These are phyloP conservation scores for Phacellophora camtschatica DNA, from an alignment of 30 jellyfish, hydroid and myxozoan genomes.

Conservation along the genomic window DNA sequence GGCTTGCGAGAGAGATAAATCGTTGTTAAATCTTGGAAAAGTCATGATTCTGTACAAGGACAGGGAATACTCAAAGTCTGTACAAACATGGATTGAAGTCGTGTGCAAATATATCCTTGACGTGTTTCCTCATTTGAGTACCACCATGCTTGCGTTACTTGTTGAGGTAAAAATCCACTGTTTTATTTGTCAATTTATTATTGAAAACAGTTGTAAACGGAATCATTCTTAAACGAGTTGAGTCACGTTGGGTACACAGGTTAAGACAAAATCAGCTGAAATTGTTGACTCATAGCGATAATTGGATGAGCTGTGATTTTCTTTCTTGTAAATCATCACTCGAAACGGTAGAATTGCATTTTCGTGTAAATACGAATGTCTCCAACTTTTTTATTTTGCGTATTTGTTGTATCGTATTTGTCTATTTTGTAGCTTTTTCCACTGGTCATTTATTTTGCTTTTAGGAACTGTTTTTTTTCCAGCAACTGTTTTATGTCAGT, in stretches of 20 bases:
- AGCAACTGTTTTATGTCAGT: not conserved
- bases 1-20: conserved; percentile 90
- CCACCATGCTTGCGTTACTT: conserved; percentile 92
- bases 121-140: conserved; percentile 91
- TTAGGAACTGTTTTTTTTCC: not conserved
- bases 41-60: conserved; percentile 84
- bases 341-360: no score
- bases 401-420: not conserved
- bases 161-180: conserved; percentile 69
- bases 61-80: conserved; percentile 89
- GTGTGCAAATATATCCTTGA: conserved; percentile 94
- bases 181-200: not conserved
- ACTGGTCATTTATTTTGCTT: not conserved
- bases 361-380: not conserved
- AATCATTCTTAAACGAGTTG: no score
- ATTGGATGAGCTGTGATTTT: no score
- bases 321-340: no score
- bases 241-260: no score
- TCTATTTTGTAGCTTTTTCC: not conserved
- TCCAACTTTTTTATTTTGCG: not conserved
- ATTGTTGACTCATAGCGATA: no score
- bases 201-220: not conserved
- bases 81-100: conserved; percentile 94
- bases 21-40: conserved; percentile 77
- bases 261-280: no score